phyloP scores from a whole-genome alignment of 30 jellyfish, hydroid and myxozoan genomes.

The Pelagia noctiluca region DNA sequence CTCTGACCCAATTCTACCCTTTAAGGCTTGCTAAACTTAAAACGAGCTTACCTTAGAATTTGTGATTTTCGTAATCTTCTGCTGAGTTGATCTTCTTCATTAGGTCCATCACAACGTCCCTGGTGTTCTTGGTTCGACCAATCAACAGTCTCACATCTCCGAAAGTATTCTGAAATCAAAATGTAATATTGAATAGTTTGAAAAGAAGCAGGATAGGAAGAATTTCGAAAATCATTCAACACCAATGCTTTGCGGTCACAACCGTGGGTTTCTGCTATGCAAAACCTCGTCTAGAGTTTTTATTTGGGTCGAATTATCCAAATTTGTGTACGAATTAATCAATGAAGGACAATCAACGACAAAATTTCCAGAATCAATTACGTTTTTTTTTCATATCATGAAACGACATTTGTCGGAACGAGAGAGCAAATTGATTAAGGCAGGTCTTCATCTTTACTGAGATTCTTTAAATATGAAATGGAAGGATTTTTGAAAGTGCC shows the following conservation, averaged over 20 bases:
- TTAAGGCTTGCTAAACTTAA: too few species aligned
- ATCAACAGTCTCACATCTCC: conserved; percentile 62
- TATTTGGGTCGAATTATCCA: background rate
- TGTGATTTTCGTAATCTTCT: background rate
- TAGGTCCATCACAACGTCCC: conserved; percentile 23
- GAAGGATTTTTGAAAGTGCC: too few species aligned
- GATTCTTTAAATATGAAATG: too few species aligned
- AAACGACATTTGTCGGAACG: too few species aligned
- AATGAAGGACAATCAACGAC: background rate
- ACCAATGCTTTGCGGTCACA: background rate
- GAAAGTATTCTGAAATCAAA: conserved; percentile 35
- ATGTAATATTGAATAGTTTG: too few species aligned
- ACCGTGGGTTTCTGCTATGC: background rate
- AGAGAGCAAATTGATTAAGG: too few species aligned
- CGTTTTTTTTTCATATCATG: too few species aligned
- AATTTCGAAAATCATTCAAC: background rate
- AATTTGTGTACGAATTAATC: background rate
- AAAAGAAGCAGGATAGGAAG: background rate
- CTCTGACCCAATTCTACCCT: background rate
- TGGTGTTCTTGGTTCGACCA: conserved; percentile 47
- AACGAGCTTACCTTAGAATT: conserved; percentile 3
- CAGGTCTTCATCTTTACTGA: too few species aligned
- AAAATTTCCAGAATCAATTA: too few species aligned
- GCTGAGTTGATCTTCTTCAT: conserved; percentile 5
- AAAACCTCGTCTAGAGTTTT: background rate